Base-by-base conservation (phyloP, 2,888 invertebrate species). In the Girardia tigrina region DNA sequence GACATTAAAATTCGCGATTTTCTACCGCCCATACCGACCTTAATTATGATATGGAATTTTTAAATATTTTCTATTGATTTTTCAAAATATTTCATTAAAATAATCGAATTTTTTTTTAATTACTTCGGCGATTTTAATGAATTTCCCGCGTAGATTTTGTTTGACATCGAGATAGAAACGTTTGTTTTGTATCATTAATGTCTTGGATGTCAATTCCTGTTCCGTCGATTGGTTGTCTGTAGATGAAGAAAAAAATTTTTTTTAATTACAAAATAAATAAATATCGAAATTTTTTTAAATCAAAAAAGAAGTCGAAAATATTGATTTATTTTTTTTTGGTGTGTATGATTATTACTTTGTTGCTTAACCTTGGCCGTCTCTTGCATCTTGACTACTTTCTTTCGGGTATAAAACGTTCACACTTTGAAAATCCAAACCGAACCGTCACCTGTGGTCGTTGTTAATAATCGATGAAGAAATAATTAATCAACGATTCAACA, bases 111-210 rank as follows among this genome's bases (percentile, higher is more conserved):
- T 42, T 69, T 16, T 14, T 75, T 73, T 29, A 23, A 75, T 86
- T 85, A 95, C 95, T 90, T 98, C 97, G 78, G 97, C 97, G 80
- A 98, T 94, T 89, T 98, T 98, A 85, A 98, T 94, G 87, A 97
- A 98, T 81, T 95, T 88, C 78, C 98, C 98, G 81, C 97, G 89
- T 81, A 92, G 89, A 87, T 98, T 98, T 86, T 98, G 94, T 88
- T 98, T 98, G 81, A 98, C 95, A 88, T 98, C 98, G 83, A 98
- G 88, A 87, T 98, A 98, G 87, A 98, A 98, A 83, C 97, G 88
- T 87, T 98, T 98, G 80, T 94, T 94, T 87, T 97, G 94, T 84
- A 97, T 94, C 87, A 94, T 94, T 83, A 97, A 88, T 90, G 94
- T 93, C 87, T 94, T 94, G 80, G 94, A 74, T 16, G 74, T 42